Conservation (phyloP, 1,140 invertebrate species). For the Drosophila kikkawai region DNA sequence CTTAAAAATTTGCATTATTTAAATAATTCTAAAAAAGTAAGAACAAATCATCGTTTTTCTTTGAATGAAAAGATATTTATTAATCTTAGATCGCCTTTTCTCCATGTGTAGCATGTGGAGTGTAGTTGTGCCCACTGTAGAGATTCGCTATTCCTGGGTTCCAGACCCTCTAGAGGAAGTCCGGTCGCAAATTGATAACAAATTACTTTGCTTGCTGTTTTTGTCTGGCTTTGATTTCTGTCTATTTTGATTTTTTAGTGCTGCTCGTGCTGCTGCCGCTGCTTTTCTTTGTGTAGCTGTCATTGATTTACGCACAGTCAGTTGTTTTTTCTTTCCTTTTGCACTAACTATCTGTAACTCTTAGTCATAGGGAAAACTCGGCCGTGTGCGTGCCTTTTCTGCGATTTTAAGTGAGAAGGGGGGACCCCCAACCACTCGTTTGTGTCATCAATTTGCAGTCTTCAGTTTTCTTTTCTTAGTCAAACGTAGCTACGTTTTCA, state of each 20-base stretch:
- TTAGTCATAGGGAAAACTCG: slow-evolving; percentile 35
- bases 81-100: slow-evolving; percentile 11
- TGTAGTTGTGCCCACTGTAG: slow-evolving; percentile 31
- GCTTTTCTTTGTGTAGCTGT: slow-evolving; percentile 29
- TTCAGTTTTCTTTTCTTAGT: not conserved
- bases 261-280: slow-evolving; percentile 13
- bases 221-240: slow-evolving; percentile 36
- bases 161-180: slow-evolving; percentile 26
- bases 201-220: slow-evolving; percentile 48
- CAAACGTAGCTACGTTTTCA: not conserved
- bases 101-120: not conserved
- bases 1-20: not conserved
- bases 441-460: slow-evolving; percentile 3
- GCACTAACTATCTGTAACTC: slow-evolving; percentile 25
- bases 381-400: slow-evolving; percentile 44
- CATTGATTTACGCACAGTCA: slow-evolving; percentile 45
- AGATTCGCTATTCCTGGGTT: slow-evolving; percentile 16
- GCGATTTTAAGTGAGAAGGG: slow-evolving; percentile 12
- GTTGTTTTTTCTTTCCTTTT: slow-evolving; percentile 9
- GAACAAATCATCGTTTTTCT: no score
- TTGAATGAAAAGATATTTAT: not conserved
- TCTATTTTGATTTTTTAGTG: slow-evolving; percentile 35
- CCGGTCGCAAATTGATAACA: slow-evolving; percentile 52
- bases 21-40: no score
- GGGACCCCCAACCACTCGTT: not conserved